These are phyloP conservation scores for Polyodon spathula DNA, from an alignment of 2,113 vertebrate species.

Conservation along the genomic window DNA sequence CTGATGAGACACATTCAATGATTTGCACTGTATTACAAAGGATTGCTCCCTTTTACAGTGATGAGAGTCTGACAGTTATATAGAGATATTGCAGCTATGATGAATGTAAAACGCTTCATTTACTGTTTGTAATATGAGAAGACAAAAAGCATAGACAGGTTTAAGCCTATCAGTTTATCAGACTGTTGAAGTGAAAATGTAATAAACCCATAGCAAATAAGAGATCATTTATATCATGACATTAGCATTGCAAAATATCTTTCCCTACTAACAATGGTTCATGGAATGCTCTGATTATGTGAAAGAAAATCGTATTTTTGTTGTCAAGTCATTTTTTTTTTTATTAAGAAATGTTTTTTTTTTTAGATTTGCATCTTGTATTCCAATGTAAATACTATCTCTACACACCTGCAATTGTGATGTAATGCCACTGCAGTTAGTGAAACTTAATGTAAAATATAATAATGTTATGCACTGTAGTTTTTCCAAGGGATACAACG, in stretches of 20 bases:
- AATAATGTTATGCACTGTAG: no score
- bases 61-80: constrained; percentile 44
- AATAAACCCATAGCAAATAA: neutral
- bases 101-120: constrained; percentile 41
- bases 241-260: neutral
- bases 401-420: no score
- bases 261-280: neutral
- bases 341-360: no score
- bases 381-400: no score
- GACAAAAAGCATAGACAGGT: neutral
- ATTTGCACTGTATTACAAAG: no score
- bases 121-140: constrained; percentile 15
- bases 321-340: no score
- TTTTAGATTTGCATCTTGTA: no score
- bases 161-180: neutral
- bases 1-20: constrained; percentile 43
- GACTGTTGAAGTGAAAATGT: neutral
- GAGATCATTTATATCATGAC: neutral
- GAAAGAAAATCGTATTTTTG: no score
- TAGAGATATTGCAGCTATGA: constrained; percentile 38
- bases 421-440: no score
- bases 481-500: no score
- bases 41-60: constrained; percentile 51
- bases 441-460: no score
- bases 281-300: no score